Conservation (phyloP, 2,797 vertebrate genomes). For the Tragelaphus eurycerus region DNA sequence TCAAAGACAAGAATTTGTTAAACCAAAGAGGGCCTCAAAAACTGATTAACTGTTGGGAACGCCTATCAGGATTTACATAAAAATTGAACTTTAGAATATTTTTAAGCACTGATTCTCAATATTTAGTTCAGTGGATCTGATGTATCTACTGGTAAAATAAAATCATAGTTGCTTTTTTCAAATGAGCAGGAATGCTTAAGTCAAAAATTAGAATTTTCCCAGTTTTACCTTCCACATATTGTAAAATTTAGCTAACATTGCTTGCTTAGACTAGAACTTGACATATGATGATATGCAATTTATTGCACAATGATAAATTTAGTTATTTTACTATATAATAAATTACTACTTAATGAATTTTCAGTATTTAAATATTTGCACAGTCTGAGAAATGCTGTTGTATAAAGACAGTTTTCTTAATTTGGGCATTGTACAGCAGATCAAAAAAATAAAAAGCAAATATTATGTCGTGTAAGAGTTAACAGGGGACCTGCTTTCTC, state of each 20-base stretch:
- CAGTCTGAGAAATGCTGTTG: not conserved
- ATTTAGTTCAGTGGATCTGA: not conserved
- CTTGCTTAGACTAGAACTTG: not conserved
- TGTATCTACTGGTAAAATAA: not conserved
- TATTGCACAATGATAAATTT: not conserved
- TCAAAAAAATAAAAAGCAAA: not conserved
- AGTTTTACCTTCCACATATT: not conserved
- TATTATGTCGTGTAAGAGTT: not conserved
- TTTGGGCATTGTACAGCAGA: not conserved
- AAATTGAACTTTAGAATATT: not conserved
- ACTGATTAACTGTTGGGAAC: not conserved
- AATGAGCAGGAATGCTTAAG: not conserved
- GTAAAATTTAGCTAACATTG: not conserved
- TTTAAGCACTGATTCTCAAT: not conserved
- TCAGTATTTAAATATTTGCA: not conserved
- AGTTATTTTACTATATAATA: not conserved
- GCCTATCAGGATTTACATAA: not conserved
- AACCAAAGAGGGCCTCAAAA: not conserved
- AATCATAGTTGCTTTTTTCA: not conserved
- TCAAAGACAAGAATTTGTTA: not conserved
- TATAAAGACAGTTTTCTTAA: not conserved
- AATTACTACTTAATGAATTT: not conserved
- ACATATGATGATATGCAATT: not conserved
- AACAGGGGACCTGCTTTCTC: not conserved
- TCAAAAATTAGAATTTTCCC: not conserved